Base-by-base conservation (phyloP, 2,113 vertebrate genomes). In the Myiagra hebetior region DNA sequence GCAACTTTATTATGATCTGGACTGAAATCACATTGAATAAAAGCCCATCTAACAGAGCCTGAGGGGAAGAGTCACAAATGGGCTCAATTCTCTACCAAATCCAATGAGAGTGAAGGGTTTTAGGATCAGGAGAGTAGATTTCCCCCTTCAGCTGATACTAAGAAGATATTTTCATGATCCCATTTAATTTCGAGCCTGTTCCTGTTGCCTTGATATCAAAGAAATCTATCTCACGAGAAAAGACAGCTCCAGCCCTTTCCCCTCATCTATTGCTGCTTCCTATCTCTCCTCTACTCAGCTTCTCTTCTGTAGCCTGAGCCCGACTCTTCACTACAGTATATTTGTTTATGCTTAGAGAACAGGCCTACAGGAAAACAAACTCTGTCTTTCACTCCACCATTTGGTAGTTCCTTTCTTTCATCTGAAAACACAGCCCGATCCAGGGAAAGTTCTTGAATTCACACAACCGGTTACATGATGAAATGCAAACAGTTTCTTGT, bases 401-500 rank as follows among this genome's bases (percentile, higher is more conserved):
- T 96, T 91, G 87, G 90, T 95, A 96, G 90, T 78, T 94, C 91
- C 93, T 95, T 56, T 80, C 92, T 94, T 97, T 96, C 94, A 93
- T 95, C 78, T 94, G 75, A 74, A 95, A 96, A 73, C 94, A 94
- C 80, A 92, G 76, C 76, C 95, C 37, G 91, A 73, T 94, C 85
- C 89, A 50, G 67, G 92, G 74, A 95, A 95, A 78, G 95, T 75
- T 94, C 87, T 67, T 94, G 89, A 86, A 96, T 95, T 86, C 89
- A 87, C 95, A 95, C 86, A 93, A 72, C 89, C 70, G 74, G 94
- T 94, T 94, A 93, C 86, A 93, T 44, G 96, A 92, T 92, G 83
- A 97, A 97, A 97, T 89, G 92, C 95, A 96, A 95, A 97, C 96
- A 95, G 94, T 95, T 91, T 87, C 90, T 91, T 42, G 91, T 42